Base-by-base conservation (phyloP, 2,113 vertebrate genomes). In the Eonycteris spelaea region DNA sequence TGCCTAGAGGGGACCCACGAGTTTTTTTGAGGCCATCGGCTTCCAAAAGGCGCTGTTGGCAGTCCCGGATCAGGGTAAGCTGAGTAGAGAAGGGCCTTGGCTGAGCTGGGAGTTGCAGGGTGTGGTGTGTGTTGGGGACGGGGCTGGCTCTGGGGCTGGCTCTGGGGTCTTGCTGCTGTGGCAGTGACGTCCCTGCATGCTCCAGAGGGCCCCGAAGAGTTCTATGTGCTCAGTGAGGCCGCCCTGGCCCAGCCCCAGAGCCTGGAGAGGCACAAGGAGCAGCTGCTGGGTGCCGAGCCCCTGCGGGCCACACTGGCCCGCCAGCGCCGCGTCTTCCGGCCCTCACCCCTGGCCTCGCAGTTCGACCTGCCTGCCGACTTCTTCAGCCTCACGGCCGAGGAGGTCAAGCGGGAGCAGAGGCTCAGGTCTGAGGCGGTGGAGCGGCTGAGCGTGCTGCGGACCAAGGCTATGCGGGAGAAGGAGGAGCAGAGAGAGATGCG, bases 401-500 rank as follows among this genome's bases (percentile, higher is more conserved):
- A 99, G 98, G 97, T 99, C 4, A 99, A 98, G 68, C 98, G 97
- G 6, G 99, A 99, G 92, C 99, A 99, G 70, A 98, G 98, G 96
- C 98, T 99, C 21, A 98, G 99, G 98, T 98, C 98, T 0, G 99
- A 99, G 19, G 96, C 98, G 0, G 98, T 99, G 97, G 99, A 99
- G 90, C 99, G 99, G 97, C 99, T 99, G 5, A 96, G 99, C 0
- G 98, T 99, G 98, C 98, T 99, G 94, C 98, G 99, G 78, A 99
- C 99, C 0, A 99, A 99, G 96, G 99, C 99, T 82, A 99, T 99
- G 99, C 98, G 99, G 55, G 99, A 99, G 97, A 99, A 98, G 45
- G 99, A 99, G 12, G 99, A 99, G 90, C 99, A 99, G 77, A 98
- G 99, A 85, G 99, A 99, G 97, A 98, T 99, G 96, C 98, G 98